Evolutionary conservation across 2,797 vertebrate genomes (phyloP).

Genomic region (Crocodylus rhombifer): DNA sequence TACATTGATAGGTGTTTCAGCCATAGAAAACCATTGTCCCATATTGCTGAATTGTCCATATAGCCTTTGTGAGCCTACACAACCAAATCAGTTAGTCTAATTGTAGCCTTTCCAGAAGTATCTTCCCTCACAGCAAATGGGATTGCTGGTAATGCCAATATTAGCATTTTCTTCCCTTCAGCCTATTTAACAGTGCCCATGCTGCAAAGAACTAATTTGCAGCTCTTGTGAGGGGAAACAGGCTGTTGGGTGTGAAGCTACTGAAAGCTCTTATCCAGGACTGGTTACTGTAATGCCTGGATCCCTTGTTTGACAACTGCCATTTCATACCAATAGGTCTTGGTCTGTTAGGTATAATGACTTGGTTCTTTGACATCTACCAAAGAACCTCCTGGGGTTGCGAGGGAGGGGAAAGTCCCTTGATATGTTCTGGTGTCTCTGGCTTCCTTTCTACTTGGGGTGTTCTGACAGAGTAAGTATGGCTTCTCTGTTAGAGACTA

Average conservation of each 20-base stretch:
- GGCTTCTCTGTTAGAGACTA: not conserved
- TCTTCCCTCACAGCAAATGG: not conserved
- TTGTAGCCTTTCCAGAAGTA: not conserved
- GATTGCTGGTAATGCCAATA: not conserved
- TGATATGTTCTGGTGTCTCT: not conserved
- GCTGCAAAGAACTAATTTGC: not conserved
- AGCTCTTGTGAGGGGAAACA: not conserved
- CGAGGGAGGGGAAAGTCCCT: not conserved
- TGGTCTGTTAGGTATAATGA: not conserved
- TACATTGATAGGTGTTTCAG: not conserved
- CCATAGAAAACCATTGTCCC: not conserved
- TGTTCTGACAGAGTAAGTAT: not conserved
- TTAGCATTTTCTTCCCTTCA: not conserved
- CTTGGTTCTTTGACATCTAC: not conserved
- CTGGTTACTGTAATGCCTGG: not conserved
- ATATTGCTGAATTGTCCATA: not conserved
- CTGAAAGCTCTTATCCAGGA: not conserved
- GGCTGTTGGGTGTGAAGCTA: accelerated
- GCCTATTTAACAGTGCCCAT: not conserved
- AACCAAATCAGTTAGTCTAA: not conserved
- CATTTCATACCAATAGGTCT: not conserved
- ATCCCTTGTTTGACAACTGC: not conserved
- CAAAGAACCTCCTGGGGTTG: not conserved
- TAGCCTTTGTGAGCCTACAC: not conserved
- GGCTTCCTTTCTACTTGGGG: not conserved